These are phyloP conservation scores for Philhelius pedissequus DNA, from an alignment of 2,888 invertebrate genomes.

Conservation along the genomic window DNA sequence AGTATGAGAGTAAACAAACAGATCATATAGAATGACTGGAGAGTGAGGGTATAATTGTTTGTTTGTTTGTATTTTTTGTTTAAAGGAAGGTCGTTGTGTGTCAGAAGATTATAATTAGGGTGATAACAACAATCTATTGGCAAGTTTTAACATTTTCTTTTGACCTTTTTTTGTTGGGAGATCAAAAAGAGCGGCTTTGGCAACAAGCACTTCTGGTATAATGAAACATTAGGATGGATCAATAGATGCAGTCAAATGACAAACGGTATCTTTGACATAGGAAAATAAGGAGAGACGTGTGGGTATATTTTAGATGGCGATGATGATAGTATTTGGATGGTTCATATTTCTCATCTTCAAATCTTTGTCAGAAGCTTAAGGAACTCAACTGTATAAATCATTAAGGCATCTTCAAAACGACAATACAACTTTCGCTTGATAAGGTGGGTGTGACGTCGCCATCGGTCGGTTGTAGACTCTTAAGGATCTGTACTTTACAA, in stretches of 20 bases:
- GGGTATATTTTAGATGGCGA: not conserved
- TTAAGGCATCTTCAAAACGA: too few species aligned
- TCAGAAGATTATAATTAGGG: slow-evolving; percentile 41
- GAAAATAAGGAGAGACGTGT: not conserved
- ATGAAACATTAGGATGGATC: not conserved
- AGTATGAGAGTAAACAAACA: slow-evolving; percentile 5
- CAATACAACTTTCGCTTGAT: too few species aligned
- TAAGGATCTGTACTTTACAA: not conserved
- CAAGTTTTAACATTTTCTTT: not conserved
- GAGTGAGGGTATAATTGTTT: not conserved
- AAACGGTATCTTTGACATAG: not conserved
- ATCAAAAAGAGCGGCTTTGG: not conserved
- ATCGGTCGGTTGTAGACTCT: too few species aligned
- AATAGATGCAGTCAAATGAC: not conserved
- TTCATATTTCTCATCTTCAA: too few species aligned
- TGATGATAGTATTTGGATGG: too few species aligned
- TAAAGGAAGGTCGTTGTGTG: not conserved
- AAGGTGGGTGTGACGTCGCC: too few species aligned
- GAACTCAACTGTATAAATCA: too few species aligned
- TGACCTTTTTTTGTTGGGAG: not conserved
- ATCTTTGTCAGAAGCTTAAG: too few species aligned
- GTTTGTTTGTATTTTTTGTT: not conserved
- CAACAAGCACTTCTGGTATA: not conserved
- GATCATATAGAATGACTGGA: not conserved
- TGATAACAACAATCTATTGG: slow-evolving; percentile 48